Base-by-base conservation (phyloP, 2,797 vertebrate genomes). In the Sebastes matsubarae region DNA sequence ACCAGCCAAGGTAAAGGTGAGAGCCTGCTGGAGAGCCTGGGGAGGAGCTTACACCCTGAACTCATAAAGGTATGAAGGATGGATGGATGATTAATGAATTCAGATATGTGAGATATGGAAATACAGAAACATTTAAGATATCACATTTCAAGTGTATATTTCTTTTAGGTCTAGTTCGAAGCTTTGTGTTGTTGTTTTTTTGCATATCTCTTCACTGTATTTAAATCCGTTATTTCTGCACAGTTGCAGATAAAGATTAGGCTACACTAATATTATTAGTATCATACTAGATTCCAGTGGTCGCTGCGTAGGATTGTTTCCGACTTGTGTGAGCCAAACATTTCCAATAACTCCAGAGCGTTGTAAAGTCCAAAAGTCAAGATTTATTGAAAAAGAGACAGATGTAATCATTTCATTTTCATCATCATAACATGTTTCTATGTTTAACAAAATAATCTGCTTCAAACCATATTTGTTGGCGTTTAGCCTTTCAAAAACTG, bases 31-130 rank as follows among this genome's bases (percentile, higher is more conserved):
- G 98, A 99, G 87, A 97, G 96, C 84, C 94, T 97, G 89, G 98
- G 98, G 86, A 96, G 97, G 74, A 98, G 97, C 92, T 95, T 99
- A 92, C 97, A 99, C 69, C 97, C 97, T 0, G 98, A 99, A 92
- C 96, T 99, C 29, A 96, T 97, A 92, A 99, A 99, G 98, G 99
- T 99, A 97, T 2, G 72, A 77, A 22, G 2, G 1, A 32, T 32
- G 36, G 7, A 60, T 25, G 70, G 10, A 54, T 1, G 0, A 1
- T 34, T 10, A 9, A 13, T 36, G 6, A 0, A 65, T 70, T 22
- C 10, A 38, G 25, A 34, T 38, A 38, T 38, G 11, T n/a, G 20
- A 68, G 18, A 27, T 29, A 11, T 20, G 22, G 14, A 34, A 18
- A 58, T 20, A 27, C 46, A 70, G 59, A 77, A 32, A 55, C 2